Base-by-base conservation (phyloP, 64 coral and sea anemone genomes). In the Exaiptasia diaphana region DNA sequence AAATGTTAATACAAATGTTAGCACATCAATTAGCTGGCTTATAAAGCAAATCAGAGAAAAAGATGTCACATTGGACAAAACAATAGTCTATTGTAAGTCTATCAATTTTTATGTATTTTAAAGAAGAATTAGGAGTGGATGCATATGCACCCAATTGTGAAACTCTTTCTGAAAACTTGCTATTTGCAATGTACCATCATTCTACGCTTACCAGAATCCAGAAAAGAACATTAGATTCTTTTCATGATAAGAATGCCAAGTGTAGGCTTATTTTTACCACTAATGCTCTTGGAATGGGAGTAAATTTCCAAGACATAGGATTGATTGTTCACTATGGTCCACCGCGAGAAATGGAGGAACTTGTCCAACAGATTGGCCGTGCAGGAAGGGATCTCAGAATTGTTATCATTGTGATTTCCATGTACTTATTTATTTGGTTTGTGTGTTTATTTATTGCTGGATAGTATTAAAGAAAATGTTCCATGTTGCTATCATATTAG, bases 221-320 rank as follows among this genome's bases (percentile, higher is more conserved):
- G 14, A 41, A 79, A n/a, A 41, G 33, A 24, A 20, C 5, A 22
- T 38, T 59, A 4, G 53, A 79, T 8, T n/a, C 56, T 4, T 55
- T 61, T 14, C 60, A 61, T 42, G 41, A 79, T 14, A 24, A 24
- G 29, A 25, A 46, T 63, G 76, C 53, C 10, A 41, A n/a, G 2
- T 59, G 60, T 11, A 29, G 76, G 22, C 53, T 80, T 24, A 41
- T 80, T 44, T 38, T 80, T 45, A 57, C 55, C 4, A 80, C 76
- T 42, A 62, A 59, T 80, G 55, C 56, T 11, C 55, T 80, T 7
- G 57, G 76, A 8, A 80, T 80, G 76, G 76, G 76, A 21, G 31
- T 80, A 30, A 64, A 80, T 64, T 80, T 80, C 23, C 76, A 11
- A 37, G 46, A 80, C 41, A 41, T 80, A 4, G 23, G 28, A 29